These are phyloP conservation scores for Ceyx margarethae DNA, from an alignment of 2,113 vertebrate genomes.

Conservation along the genomic window DNA sequence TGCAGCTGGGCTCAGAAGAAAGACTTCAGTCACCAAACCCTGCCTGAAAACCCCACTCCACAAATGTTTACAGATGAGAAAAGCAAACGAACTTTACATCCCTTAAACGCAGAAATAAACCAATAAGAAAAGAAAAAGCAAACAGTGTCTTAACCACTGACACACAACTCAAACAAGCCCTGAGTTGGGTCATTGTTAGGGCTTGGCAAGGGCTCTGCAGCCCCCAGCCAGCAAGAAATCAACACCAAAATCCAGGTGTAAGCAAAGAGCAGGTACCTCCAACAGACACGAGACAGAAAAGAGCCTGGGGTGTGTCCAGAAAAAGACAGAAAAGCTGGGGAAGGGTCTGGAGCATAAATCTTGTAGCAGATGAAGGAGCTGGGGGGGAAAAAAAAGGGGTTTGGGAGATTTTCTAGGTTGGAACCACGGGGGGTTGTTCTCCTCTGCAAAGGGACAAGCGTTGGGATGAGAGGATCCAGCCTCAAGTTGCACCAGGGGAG, in stretches of 20 bases:
- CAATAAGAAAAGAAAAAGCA: background rate
- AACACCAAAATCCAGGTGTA: background rate
- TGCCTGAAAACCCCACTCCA: background rate
- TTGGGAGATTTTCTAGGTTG: too few relatives aligned
- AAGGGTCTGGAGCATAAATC: too few relatives aligned
- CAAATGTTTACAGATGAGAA: background rate
- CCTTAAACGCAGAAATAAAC: too few relatives aligned
- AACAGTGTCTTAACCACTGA: background rate
- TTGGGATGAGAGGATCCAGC: too few relatives aligned
- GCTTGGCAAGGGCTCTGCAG: background rate
- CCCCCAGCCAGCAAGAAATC: background rate
- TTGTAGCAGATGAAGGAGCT: too few relatives aligned
- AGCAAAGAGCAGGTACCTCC: background rate
- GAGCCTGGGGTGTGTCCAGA: too few relatives aligned
- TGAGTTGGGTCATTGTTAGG: background rate
- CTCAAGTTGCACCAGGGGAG: too few relatives aligned
- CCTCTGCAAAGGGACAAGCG: too few relatives aligned
- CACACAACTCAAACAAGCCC: background rate
- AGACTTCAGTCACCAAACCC: background rate
- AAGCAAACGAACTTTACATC: background rate
- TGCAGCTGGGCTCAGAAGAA: background rate
- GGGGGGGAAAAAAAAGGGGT: too few relatives aligned
- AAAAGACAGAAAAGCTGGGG: too few relatives aligned
- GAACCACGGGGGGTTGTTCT: too few relatives aligned
- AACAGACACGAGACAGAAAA: background rate